phyloP scores from a whole-genome alignment of 1,140 invertebrate genomes.

The Schlechtendalia chinensis region DNA sequence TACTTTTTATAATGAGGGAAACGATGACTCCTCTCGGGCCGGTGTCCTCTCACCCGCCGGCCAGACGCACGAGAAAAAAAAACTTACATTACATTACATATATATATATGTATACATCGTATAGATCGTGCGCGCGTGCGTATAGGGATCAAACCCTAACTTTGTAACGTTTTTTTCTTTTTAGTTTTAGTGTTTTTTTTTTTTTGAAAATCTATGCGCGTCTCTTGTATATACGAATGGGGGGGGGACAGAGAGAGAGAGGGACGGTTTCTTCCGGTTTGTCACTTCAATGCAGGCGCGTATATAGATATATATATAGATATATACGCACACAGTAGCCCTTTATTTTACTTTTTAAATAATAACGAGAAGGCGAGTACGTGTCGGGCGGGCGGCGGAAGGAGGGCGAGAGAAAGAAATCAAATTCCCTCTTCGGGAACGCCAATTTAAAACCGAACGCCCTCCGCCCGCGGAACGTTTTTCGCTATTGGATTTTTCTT shows the following conservation, averaged over 20 bases:
- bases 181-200: neutral
- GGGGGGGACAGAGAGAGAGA: neutral
- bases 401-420: constrained; percentile 26
- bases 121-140: neutral
- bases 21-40: constrained; percentile 38
- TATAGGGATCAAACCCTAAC: constrained; percentile 35
- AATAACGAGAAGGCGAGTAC: constrained; percentile 37
- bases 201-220: constrained; percentile 30
- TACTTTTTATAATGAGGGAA: constrained; percentile 49
- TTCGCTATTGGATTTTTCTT: constrained; percentile 46
- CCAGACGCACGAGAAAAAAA: neutral
- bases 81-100: constrained; percentile 25
- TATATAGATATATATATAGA: neutral
- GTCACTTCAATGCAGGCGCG: constrained; percentile 35
- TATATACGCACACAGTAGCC: neutral
- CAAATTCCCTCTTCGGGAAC: constrained; percentile 42
- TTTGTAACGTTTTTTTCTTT: constrained; percentile 35
- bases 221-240: neutral
- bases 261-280: constrained; percentile 40
- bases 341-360: constrained; percentile 49
- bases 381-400: no score
- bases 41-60: neutral
- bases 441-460: constrained; percentile 49
- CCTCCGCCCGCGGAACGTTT: constrained; percentile 35
- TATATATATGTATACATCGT: neutral